Base-by-base conservation (phyloP, 2,888 invertebrate species). In the Callyntrura guangdongensis region DNA sequence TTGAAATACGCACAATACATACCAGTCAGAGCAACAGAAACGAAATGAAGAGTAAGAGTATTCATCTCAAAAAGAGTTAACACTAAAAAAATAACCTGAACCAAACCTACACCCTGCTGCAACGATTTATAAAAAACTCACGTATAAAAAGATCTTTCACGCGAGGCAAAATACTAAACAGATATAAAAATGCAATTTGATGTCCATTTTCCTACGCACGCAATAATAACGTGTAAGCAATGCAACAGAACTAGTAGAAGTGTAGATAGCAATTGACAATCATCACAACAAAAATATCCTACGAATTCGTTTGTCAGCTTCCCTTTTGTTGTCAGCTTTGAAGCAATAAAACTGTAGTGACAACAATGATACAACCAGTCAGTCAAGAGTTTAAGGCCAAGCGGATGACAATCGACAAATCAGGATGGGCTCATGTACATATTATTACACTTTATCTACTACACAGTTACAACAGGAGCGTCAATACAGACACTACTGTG, bases 361-460 rank as follows among this genome's bases (percentile, higher is more conserved):
- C 74, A 77, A 77, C 49, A 77, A 77, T 25, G 53, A 22, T 17
- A 77, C n/a, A 49, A 53, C 25, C 74, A 77, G 49, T 77, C 74
- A 3, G 12, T 77, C 74, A 77, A 72, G 74, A 77, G 53, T 53
- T 8, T 53, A 77, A 53, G 49, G 74, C 74, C 49, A 77, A 77
- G 0, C 49, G 74, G 49, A 25, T 49, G 74, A 53, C 36, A 36
- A n/a, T n/a, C n/a, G n/a, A 36, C 49, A 49, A 49, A 77, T 53
- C 49, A 49, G 74, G 53, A 49, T 72, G 72, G 72, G 45, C 72
- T 25, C 20, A 20, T 72, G 47, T 53, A 14, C 12, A 25, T 1
- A 1, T 36, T 45, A 47, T 9, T 11, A 64, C 64, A 25, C 64
- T 36, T 36, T n/a, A 20, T 47, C 47, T 47, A 72, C 47, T 47